Evolutionary conservation across 2,113 vertebrate genomes (phyloP).

Genomic region (Sardina pilchardus): DNA sequence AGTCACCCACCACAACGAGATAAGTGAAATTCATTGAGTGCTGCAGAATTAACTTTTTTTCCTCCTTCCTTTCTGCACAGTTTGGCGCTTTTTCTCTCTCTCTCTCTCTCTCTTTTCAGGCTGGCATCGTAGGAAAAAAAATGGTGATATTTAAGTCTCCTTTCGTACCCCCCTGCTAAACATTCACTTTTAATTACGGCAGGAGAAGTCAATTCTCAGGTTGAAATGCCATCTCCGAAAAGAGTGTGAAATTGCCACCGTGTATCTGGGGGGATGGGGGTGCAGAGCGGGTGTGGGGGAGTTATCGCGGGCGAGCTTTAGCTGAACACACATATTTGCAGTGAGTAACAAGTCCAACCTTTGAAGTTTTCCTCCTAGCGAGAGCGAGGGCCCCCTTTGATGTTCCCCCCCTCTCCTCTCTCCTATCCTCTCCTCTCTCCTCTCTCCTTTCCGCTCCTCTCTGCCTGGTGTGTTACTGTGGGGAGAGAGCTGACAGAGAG

Average conservation of each 20-base stretch:
- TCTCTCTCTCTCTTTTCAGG: conserved; percentile 1
- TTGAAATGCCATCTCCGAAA: conserved; percentile 49
- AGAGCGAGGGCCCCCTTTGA: conserved; percentile 54
- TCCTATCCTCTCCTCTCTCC: neutral
- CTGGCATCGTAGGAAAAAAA: conserved; percentile 39
- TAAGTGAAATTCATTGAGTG: neutral
- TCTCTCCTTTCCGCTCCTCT: conserved; percentile 13
- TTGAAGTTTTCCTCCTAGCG: conserved; percentile 61
- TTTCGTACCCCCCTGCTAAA: conserved; percentile 35
- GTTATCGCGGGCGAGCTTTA: conserved; percentile 58
- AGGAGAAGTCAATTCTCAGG: conserved; percentile 54
- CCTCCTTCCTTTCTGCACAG: neutral
- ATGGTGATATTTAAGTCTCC: conserved; percentile 42
- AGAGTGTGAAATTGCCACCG: conserved; percentile 56
- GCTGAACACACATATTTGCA: conserved; percentile 63
- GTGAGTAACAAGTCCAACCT: conserved; percentile 56
- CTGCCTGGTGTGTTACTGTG: conserved; percentile 54
- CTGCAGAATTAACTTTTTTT: neutral
- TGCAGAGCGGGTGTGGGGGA: neutral
- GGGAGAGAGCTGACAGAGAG: conserved; percentile 45
- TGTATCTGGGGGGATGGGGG: conserved; percentile 44
- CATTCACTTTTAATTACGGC: conserved; percentile 54
- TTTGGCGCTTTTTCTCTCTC: neutral
- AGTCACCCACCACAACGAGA: neutral
- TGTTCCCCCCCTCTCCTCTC: conserved; percentile 30